Percentiles rank a stretch among this genome's conserved stretches.
phyloP scores from a whole-genome alignment of 2,888 invertebrate genomes.

The Philhelius pedissequus region DNA sequence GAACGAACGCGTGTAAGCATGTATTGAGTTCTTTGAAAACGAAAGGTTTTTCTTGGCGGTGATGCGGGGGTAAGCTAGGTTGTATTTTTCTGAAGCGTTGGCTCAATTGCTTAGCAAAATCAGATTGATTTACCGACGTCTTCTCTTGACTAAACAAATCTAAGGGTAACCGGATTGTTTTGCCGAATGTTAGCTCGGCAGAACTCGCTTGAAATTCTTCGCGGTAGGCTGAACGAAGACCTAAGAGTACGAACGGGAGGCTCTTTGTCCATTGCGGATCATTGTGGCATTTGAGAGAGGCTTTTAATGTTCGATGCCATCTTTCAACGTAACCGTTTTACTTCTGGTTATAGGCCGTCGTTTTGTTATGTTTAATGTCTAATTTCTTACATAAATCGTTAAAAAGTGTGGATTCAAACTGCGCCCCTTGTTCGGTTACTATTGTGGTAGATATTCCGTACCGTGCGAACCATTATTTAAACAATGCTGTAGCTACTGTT shows the following conservation, averaged over 20 bases:
- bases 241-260: not conserved
- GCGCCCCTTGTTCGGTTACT: constrained; percentile 27
- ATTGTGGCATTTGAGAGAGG: not conserved
- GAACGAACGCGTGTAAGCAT: too few species aligned
- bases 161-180: not conserved
- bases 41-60: not conserved
- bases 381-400: constrained; percentile 1
- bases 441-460: constrained; percentile 1
- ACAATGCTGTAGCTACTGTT: not conserved
- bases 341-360: constrained; percentile 40
- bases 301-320: constrained; percentile 26
- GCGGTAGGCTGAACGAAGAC: not conserved
- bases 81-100: not conserved
- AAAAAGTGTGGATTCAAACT: constrained; percentile 7
- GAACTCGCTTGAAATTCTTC: too few species aligned
- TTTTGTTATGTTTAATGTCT: constrained; percentile 3
- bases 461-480: constrained; percentile 6
- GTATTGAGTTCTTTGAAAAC: not conserved
- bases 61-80: not conserved
- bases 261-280: constrained; percentile 3
- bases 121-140: not conserved
- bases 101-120: not conserved
- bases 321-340: constrained; percentile 26
- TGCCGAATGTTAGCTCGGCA: not conserved
- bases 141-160: not conserved